Evolutionary conservation across 1,140 invertebrate species (phyloP).

Genomic region (Drosophila rhopaloa): DNA sequence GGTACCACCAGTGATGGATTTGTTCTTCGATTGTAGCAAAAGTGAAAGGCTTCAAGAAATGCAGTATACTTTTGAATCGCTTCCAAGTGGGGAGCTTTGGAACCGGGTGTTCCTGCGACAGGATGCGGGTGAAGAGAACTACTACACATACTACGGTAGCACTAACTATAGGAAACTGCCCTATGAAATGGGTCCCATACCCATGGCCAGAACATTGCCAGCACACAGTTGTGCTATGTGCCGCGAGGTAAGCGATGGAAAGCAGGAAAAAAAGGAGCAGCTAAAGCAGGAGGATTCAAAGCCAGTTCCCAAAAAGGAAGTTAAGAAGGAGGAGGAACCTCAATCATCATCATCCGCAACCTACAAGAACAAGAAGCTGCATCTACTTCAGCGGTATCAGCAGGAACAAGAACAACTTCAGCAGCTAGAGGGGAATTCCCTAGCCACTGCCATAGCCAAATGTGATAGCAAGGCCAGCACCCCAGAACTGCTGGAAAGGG

Average conservation of each 20-base stretch:
- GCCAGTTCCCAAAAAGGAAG: slow-evolving; percentile 30
- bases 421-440: slow-evolving; percentile 29
- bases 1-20: slow-evolving; percentile 28
- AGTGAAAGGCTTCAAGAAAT: slow-evolving; percentile 86
- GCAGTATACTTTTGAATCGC: slow-evolving; percentile 90
- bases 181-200: slow-evolving; percentile 89
- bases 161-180: slow-evolving; percentile 89
- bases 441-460: slow-evolving; percentile 55
- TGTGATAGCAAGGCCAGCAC: slow-evolving; percentile 81
- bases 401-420: slow-evolving; percentile 70
- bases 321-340: slow-evolving; percentile 30
- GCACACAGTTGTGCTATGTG: slow-evolving; percentile 78
- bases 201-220: slow-evolving; percentile 82
- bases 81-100: slow-evolving; percentile 91
- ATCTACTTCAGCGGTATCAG: slow-evolving; percentile 73
- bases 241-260: slow-evolving; percentile 7
- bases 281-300: slow-evolving; percentile 26
- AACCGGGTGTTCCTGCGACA: slow-evolving; percentile 91
- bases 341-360: slow-evolving; percentile 41
- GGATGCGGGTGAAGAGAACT: slow-evolving; percentile 88
- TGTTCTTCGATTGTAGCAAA: slow-evolving; percentile 65
- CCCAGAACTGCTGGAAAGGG: slow-evolving; percentile 67
- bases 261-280: background rate
- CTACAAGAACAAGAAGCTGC: slow-evolving; percentile 78
- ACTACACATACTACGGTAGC: slow-evolving; percentile 75